These are phyloP conservation scores for Cliona cf. orientalis DNA, from an alignment of 37 sponge, comb jelly and placozoan genomes.

Conservation along the genomic window DNA sequence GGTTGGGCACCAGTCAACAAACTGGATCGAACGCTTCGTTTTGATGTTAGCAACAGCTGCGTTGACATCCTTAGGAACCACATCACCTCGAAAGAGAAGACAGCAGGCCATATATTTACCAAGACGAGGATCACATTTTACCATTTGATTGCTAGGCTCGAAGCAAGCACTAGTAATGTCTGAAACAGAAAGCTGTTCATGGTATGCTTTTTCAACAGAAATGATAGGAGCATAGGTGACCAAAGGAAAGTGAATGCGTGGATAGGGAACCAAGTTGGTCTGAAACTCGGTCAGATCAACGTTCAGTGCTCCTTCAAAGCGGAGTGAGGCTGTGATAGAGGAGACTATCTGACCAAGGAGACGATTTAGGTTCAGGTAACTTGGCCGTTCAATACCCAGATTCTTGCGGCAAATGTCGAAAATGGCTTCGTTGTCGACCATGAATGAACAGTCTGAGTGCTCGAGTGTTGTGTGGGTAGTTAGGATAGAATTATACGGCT, in stretches of 20 bases:
- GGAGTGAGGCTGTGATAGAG: too few species aligned
- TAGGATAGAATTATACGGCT: conserved; percentile 95
- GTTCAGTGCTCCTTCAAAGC: too few species aligned
- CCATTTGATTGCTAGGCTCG: conserved; percentile 95
- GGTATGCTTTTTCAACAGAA: too few species aligned
- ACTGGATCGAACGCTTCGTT: conserved; percentile 89
- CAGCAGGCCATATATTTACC: conserved; percentile 99
- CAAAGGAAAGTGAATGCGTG: too few species aligned
- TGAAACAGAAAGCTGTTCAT: conserved; percentile 85
- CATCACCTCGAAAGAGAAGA: conserved; percentile 93
- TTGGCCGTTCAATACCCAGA: conserved; percentile 87
- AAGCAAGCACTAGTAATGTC: conserved; percentile 91
- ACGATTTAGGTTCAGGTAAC: conserved; percentile 89
- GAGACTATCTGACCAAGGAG: conserved; percentile 91
- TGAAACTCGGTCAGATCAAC: conserved; percentile 97
- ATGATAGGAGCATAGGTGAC: too few species aligned
- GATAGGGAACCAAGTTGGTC: conserved; percentile 97
- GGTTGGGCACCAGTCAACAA: too few species aligned
- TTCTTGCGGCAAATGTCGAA: conserved; percentile 92
- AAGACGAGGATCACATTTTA: conserved; percentile 95
- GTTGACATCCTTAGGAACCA: too few species aligned
- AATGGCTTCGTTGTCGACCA: too few species aligned
- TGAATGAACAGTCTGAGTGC: too few species aligned
- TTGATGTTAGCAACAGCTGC: too few species aligned
- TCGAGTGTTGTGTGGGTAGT: too few species aligned